Evolutionary conservation across 1,140 invertebrate genomes (phyloP).

Genomic region (Ostrea edulis): DNA sequence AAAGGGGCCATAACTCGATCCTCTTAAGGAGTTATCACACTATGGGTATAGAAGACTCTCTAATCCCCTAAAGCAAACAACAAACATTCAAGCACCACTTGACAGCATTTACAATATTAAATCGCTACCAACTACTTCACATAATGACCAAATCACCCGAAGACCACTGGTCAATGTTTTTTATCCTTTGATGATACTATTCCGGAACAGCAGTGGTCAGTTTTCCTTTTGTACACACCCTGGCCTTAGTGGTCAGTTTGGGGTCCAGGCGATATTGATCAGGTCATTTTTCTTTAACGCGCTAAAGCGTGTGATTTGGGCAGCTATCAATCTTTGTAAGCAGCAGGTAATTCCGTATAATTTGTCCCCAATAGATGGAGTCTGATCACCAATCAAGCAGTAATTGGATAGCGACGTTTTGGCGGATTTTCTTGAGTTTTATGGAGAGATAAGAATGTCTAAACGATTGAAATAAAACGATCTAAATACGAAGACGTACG

Average conservation of each 20-base stretch:
- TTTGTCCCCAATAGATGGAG: conserved; percentile 33
- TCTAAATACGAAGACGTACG: background rate
- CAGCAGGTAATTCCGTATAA: conserved; percentile 42
- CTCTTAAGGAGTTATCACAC: conserved; percentile 35
- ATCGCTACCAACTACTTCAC: conserved; percentile 23
- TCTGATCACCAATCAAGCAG: conserved; percentile 34
- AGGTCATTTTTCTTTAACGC: conserved; percentile 32
- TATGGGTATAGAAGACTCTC: background rate
- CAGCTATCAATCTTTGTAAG: conserved; percentile 7
- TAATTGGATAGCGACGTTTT: conserved; percentile 39
- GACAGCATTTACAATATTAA: conserved; percentile 19
- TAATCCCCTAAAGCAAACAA: conserved; percentile 10
- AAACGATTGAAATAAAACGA: background rate
- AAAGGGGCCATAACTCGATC: conserved; percentile 29
- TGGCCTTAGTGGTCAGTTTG: conserved; percentile 28
- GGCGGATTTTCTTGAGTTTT: conserved; percentile 6
- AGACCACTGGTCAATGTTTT: conserved; percentile 8
- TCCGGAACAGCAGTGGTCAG: conserved; percentile 24
- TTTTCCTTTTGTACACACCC: conserved; percentile 27
- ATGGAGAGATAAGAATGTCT: conserved; percentile 17
- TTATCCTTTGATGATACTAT: conserved; percentile 24
- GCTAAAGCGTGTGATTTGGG: conserved; percentile 20
- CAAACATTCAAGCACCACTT: conserved; percentile 34
- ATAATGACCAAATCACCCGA: conserved; percentile 5
- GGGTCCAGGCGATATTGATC: conserved; percentile 34